Percentiles rank a stretch among this genome's conserved stretches.
Evolutionary conservation across 1,140 invertebrate species (phyloP).

Genomic region (Ostrea denselamellosa): DNA sequence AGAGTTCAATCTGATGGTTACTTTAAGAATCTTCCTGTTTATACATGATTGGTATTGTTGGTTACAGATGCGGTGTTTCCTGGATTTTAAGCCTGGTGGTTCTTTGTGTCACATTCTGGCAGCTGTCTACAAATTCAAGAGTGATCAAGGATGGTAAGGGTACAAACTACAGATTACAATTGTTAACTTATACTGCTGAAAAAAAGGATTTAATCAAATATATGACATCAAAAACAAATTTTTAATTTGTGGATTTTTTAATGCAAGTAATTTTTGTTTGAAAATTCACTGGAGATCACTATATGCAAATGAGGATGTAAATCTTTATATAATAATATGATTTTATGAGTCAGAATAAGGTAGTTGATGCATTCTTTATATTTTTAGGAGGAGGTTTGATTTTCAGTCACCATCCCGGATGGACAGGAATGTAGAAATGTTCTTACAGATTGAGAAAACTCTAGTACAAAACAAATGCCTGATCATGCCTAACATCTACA

Average conservation of each 20-base stretch:
- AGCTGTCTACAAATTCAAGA: conserved; percentile 96
- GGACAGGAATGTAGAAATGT: conserved; percentile 96
- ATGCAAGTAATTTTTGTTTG: too few species aligned
- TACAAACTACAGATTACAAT: neutral
- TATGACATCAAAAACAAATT: neutral
- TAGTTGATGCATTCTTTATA: conserved; percentile 22
- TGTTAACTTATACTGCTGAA: neutral
- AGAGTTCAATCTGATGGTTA: too few species aligned
- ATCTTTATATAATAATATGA: too few species aligned
- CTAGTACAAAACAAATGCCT: conserved; percentile 90
- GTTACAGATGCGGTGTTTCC: conserved; percentile 92
- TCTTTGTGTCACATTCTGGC: conserved; percentile 94
- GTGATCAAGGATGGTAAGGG: conserved; percentile 92
- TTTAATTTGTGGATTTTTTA: neutral
- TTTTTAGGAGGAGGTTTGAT: conserved; percentile 78
- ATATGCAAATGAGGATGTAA: too few species aligned
- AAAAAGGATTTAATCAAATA: neutral
- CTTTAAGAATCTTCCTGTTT: neutral
- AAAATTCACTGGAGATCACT: too few species aligned
- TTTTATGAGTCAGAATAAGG: too few species aligned
- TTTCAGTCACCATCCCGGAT: conserved; percentile 91
- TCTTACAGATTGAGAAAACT: conserved; percentile 93
- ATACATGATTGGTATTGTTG: neutral
- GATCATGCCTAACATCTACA: conserved; percentile 85
- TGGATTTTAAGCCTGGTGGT: conserved; percentile 96